Percentiles rank a stretch among this genome's conserved stretches.
These are phyloP conservation scores for Eristalis tenax DNA, from an alignment of 2,888 invertebrate species.

Conservation along the genomic window DNA sequence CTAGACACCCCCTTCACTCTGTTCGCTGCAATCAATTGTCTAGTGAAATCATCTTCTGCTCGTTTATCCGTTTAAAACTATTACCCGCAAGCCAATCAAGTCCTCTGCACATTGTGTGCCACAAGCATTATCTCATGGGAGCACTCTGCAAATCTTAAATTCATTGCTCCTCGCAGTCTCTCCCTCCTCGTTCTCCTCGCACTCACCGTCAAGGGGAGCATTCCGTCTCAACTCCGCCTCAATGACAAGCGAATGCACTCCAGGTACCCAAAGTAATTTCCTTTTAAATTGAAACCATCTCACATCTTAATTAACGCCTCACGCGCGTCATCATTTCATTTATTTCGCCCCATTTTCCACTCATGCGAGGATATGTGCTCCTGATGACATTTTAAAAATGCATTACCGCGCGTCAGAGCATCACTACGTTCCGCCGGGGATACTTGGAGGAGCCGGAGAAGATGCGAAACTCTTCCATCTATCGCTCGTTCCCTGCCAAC, in stretches of 20 bases:
- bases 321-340: constrained; percentile 47
- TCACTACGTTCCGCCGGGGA: constrained; percentile 10
- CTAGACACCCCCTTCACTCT: too few species aligned
- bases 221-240: neutral
- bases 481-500: neutral
- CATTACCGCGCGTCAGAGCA: constrained; percentile 39
- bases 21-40: neutral
- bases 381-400: constrained; percentile 65
- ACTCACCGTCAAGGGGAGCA: neutral
- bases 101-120: neutral
- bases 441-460: neutral
- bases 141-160: neutral
- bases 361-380: constrained; percentile 23
- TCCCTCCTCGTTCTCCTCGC: too few species aligned
- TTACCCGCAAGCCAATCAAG: neutral
- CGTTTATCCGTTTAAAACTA: neutral
- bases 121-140: neutral
- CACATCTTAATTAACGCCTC: constrained; percentile 60
- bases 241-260: constrained; percentile 33
- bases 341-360: constrained; percentile 32
- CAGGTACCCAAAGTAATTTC: constrained; percentile 51
- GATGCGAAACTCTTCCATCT: neutral
- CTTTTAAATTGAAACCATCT: constrained; percentile 58
- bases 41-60: neutral
- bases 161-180: neutral